phyloP scores from a whole-genome alignment of 2,113 vertebrate genomes.

The Gorilla gorilla region DNA sequence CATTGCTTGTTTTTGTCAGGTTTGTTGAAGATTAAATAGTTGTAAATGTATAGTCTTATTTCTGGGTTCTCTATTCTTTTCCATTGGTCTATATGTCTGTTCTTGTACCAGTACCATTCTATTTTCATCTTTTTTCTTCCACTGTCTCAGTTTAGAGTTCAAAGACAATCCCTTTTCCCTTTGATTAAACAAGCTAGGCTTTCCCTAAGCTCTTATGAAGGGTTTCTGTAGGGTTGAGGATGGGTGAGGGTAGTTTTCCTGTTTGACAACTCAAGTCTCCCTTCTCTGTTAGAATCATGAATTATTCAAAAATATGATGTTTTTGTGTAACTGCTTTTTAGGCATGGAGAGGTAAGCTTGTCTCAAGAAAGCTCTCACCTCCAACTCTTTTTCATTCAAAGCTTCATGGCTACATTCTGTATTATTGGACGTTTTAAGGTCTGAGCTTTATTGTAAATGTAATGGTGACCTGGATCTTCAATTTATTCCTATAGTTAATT shows the following conservation, averaged over 20 bases:
- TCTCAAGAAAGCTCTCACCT: background rate
- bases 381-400: background rate
- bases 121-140: background rate
- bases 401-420: background rate
- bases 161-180: background rate
- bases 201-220: background rate
- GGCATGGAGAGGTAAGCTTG: background rate
- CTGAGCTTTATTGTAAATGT: background rate
- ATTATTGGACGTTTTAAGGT: background rate
- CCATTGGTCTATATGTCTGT: too few species aligned
- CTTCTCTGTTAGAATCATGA: background rate
- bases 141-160: background rate
- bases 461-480: background rate
- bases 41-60: too few species aligned
- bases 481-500: background rate
- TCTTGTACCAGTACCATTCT: background rate
- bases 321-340: background rate
- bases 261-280: background rate
- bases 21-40: too few species aligned
- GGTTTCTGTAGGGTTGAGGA: background rate
- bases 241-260: background rate
- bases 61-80: too few species aligned
- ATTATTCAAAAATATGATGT: background rate
- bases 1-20: too few species aligned
- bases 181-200: background rate